phyloP scores from a whole-genome alignment of 1,140 invertebrate genomes.

The Triops cancriformis region DNA sequence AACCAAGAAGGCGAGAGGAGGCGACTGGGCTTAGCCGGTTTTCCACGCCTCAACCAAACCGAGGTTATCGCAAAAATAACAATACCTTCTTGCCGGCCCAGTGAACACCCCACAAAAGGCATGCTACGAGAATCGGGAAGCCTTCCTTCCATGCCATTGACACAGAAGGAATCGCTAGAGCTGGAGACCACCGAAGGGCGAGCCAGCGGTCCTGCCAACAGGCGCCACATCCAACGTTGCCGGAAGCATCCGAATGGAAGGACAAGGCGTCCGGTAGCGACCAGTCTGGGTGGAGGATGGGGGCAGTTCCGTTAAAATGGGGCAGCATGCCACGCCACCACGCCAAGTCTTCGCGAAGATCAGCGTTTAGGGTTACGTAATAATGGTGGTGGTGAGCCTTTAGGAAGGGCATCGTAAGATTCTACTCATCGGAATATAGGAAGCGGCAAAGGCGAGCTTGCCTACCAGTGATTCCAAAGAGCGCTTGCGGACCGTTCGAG shows the following conservation, averaged over 20 bases:
- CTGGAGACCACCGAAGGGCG: background rate
- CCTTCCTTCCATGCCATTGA: background rate
- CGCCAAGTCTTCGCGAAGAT: background rate
- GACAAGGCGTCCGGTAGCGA: background rate
- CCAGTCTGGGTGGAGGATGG: background rate
- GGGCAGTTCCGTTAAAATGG: background rate
- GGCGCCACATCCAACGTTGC: background rate
- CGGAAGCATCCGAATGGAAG: background rate
- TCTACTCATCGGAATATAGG: background rate
- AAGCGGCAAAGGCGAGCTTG: background rate
- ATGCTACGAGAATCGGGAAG: too few species aligned
- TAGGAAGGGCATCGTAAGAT: background rate
- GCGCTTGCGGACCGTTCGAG: background rate
- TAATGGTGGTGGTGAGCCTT: background rate
- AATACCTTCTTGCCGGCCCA: too few species aligned
- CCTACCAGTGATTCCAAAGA: background rate
- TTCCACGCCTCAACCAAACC: too few species aligned
- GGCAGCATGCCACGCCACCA: background rate
- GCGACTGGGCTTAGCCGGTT: too few species aligned
- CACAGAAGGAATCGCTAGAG: background rate
- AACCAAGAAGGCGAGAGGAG: too few species aligned
- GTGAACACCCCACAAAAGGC: too few species aligned
- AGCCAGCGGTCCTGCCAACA: background rate
- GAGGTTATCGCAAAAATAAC: too few species aligned
- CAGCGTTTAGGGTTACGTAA: background rate